These are phyloP conservation scores for Pitangus sulphuratus DNA, from an alignment of 2,797 vertebrate genomes.

Conservation along the genomic window DNA sequence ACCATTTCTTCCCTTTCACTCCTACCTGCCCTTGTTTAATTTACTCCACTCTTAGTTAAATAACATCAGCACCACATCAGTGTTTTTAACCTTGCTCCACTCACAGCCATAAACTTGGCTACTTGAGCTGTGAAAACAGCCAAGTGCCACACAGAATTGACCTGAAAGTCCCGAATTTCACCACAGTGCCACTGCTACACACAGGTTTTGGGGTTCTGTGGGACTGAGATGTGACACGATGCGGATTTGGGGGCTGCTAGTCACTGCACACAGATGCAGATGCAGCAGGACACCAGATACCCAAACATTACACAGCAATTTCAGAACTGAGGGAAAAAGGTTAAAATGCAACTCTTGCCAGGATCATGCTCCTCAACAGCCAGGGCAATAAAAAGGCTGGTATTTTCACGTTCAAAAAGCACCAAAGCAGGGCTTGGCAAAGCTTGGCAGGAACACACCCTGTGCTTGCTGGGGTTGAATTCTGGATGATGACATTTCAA, in stretches of 20 bases:
- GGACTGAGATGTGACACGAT: fast-evolving
- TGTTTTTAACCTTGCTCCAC: slow-evolving; percentile 6
- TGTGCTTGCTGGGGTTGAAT: background rate
- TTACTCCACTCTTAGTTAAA: background rate
- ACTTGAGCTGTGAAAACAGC: background rate
- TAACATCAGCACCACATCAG: background rate
- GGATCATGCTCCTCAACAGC: background rate
- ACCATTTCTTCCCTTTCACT: background rate
- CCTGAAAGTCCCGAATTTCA: background rate
- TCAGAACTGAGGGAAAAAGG: background rate
- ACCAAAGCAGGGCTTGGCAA: background rate
- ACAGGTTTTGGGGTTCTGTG: background rate
- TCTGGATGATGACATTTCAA: slow-evolving; percentile 51
- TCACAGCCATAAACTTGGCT: background rate
- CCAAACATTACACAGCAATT: background rate
- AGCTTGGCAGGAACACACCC: background rate
- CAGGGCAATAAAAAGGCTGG: background rate
- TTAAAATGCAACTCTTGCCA: background rate
- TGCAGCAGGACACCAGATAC: background rate
- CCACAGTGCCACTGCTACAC: background rate
- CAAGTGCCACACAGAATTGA: background rate
- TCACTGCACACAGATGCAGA: fast-evolving
- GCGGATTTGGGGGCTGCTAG: background rate
- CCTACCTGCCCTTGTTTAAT: slow-evolving; percentile 8
- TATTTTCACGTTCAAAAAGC: slow-evolving; percentile 16